Conservation (phyloP, 2,113 vertebrate species). For the Pelecanoides urinatrix region DNA sequence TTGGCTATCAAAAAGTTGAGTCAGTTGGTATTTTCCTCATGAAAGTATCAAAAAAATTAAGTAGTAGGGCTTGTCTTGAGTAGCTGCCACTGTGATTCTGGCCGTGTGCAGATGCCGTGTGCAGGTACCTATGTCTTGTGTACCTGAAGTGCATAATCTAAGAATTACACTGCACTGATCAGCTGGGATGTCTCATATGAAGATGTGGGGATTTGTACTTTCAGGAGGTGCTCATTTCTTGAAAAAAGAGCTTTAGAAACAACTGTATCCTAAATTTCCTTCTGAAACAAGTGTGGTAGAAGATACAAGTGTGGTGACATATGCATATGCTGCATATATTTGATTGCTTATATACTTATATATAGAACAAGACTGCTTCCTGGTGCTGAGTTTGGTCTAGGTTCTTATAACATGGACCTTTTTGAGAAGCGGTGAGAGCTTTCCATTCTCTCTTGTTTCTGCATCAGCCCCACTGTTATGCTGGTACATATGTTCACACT, state of each 20-base stretch:
- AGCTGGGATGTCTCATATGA: not conserved
- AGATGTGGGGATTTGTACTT: not conserved
- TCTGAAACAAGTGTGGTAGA: not conserved
- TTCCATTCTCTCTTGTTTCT: not conserved
- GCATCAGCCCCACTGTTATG: not conserved
- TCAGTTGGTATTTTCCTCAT: not conserved
- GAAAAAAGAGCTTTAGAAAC: not conserved
- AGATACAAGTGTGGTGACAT: not conserved
- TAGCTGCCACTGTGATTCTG: not conserved
- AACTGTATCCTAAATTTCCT: not conserved
- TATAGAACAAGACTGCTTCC: not conserved
- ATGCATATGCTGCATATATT: not conserved
- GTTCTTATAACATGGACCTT: not conserved
- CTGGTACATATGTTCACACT: not conserved
- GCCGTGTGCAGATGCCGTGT: fast-evolving
- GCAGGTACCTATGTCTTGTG: not conserved
- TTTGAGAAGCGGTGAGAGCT: not conserved
- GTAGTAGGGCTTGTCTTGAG: not conserved
- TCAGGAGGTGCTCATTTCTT: not conserved
- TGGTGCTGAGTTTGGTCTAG: not conserved
- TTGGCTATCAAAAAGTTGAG: not conserved
- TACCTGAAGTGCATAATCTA: not conserved
- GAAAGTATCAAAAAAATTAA: not conserved
- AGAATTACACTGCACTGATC: not conserved
- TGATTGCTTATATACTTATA: not conserved